A percentile compares a stretch with the other conserved stretches of the same genome.
These are phyloP conservation scores for Hyperoplus lanceolatus DNA, from an alignment of 2,797 vertebrate genomes.

Conservation along the genomic window DNA sequence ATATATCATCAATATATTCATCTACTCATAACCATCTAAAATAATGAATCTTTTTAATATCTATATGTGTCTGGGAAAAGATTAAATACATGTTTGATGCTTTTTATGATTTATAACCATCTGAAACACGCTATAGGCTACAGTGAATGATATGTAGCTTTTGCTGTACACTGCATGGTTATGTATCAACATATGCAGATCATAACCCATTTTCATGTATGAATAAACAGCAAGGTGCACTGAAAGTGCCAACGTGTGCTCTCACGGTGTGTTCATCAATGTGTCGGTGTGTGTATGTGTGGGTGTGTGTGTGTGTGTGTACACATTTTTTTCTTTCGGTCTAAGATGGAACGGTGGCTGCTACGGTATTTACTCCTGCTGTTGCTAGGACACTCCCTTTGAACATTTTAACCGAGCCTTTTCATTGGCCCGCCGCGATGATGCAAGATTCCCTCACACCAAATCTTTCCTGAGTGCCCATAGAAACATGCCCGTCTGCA, in stretches of 20 bases:
- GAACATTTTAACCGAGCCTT: slow-evolving; percentile 83
- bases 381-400: slow-evolving; percentile 92
- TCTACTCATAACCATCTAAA: background rate
- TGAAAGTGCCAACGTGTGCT: slow-evolving; percentile 22
- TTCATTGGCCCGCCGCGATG: slow-evolving; percentile 86
- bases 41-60: background rate
- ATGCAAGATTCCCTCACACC: slow-evolving; percentile 89
- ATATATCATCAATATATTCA: background rate
- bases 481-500: slow-evolving; percentile 86
- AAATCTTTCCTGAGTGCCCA: slow-evolving; percentile 85
- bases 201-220: slow-evolving; percentile 31
- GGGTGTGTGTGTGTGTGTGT: slow-evolving; percentile 15
- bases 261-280: slow-evolving; percentile 47
- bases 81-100: background rate
- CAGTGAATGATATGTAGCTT: slow-evolving; percentile 5
- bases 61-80: background rate
- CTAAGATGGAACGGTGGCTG: slow-evolving; percentile 73
- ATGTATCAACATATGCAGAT: slow-evolving; percentile 27
- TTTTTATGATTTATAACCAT: background rate
- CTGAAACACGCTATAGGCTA: background rate
- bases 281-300: slow-evolving; percentile 29
- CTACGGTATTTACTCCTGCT: slow-evolving; percentile 86
- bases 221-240: slow-evolving; percentile 30
- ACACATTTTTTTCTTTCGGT: slow-evolving; percentile 39
- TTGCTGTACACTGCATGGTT: background rate